Conservation (phyloP, 2,797 vertebrate species). For the Astyanax mexicanus region DNA sequence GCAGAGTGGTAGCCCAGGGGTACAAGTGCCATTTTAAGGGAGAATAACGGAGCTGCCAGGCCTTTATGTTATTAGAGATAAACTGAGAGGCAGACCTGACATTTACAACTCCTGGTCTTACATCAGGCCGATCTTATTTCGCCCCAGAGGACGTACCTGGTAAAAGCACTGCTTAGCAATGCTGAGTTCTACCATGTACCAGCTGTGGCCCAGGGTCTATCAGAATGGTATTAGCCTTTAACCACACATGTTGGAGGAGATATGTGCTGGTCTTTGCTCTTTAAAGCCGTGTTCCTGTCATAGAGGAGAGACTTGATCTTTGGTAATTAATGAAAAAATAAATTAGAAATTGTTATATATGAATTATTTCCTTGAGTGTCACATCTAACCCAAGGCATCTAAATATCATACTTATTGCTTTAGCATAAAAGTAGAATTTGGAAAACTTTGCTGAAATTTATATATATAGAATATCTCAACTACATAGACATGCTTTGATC, state of each 20-base stretch:
- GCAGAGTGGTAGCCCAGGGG: constrained; percentile 37
- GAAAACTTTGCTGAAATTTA: background rate
- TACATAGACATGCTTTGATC: background rate
- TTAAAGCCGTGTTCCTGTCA: background rate
- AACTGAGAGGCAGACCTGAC: constrained; percentile 41
- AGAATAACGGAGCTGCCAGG: constrained; percentile 61
- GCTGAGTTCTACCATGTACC: constrained; percentile 52
- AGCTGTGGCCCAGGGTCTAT: constrained; percentile 10
- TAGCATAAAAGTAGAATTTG: background rate
- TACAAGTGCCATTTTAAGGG: constrained; percentile 51
- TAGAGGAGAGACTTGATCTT: background rate
- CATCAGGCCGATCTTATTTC: constrained; percentile 64
- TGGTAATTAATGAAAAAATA: background rate
- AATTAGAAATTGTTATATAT: background rate
- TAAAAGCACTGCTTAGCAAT: constrained; percentile 39
- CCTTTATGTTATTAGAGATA: constrained; percentile 58
- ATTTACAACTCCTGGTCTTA: constrained; percentile 56
- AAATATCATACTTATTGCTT: background rate
- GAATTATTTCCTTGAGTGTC: background rate
- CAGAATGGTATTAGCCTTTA: constrained; percentile 30
- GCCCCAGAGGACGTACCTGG: constrained; percentile 43
- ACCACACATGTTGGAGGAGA: background rate
- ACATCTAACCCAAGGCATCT: background rate
- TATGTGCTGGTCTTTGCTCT: background rate
- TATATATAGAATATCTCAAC: background rate